These are phyloP conservation scores for Boleophthalmus pectinirostris DNA, from an alignment of 2,113 vertebrate genomes.

Conservation along the genomic window DNA sequence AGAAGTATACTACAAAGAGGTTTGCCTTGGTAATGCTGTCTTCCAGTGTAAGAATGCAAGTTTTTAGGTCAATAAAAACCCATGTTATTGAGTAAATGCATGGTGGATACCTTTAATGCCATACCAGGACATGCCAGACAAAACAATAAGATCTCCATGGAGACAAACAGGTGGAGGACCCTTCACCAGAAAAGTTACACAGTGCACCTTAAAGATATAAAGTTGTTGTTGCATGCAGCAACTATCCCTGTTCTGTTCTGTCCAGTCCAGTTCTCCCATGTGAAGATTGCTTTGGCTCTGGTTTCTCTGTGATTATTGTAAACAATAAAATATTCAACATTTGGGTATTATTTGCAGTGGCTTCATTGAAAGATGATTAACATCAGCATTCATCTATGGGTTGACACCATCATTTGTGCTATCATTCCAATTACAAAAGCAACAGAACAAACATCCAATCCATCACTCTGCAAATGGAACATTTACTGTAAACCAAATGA, in stretches of 20 bases:
- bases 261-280: too few species aligned
- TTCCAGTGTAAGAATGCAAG: too few species aligned
- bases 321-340: not conserved
- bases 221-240: too few species aligned
- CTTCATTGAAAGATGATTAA: not conserved
- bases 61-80: too few species aligned
- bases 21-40: not conserved
- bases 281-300: not conserved
- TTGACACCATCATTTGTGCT: not conserved
- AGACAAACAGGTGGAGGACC: too few species aligned
- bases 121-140: too few species aligned
- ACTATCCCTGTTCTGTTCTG: too few species aligned
- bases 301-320: not conserved
- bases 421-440: slow-evolving; percentile 4
- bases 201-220: not conserved
- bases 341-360: not conserved
- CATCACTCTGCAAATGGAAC: not conserved
- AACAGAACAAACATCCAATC: not conserved
- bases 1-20: not conserved
- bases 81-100: too few species aligned
- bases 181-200: too few species aligned
- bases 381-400: not conserved
- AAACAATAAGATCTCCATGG: too few species aligned
- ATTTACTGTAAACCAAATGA: slow-evolving; percentile 4
- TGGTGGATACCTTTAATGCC: too few species aligned